Evolutionary conservation across 1,140 invertebrate genomes (phyloP), one percentile per base, ranked within the genome.

Genomic region (Ectropis grisescens): DNA sequence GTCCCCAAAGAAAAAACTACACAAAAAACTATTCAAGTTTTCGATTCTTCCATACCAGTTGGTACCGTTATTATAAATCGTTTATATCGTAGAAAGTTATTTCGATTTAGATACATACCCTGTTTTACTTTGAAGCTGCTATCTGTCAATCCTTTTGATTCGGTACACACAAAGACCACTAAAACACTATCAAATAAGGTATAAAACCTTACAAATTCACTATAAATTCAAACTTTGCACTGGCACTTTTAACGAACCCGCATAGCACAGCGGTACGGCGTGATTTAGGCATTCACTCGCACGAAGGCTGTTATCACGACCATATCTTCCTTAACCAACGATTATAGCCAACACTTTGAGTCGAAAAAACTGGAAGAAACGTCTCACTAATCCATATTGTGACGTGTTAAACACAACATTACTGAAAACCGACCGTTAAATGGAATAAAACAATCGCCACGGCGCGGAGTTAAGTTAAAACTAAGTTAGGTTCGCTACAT

Each of bases 401-500:
- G n/a, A 58, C 67, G 57, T 61, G 53, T 71, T 64, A 35, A 56
- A 52, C 55, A 65, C 54, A 70, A 69, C 56, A 66, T 65, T 64
- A 42, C 54, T 59, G 53, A 65, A 70, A 64, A 54, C 41, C 30
- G 44, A 51, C 40, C 43, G 46, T 58, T 57, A 47, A 59, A 59
- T 57, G 49, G 41, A 53, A 56, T 71, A 54, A 66, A 71, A 67
- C 68, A 65, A 53, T 60, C 68, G 51, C 53, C 46, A 47, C 41
- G 56, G 33, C 44, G 45, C 62, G 58, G 54, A 48, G 75, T 60
- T 75, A 75, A 70, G 57, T 74, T 69, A 52, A 68, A 80, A 80
- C 75, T 80, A 80, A 80, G 70, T 64, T n/a, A 57, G 53, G 51
- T 54, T 53, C 59, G 65, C 66, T 71, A 65, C 54, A 57, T 41